Evolutionary conservation across 2,113 vertebrate genomes (phyloP).

Genomic region (Microcebus griseorufus): DNA sequence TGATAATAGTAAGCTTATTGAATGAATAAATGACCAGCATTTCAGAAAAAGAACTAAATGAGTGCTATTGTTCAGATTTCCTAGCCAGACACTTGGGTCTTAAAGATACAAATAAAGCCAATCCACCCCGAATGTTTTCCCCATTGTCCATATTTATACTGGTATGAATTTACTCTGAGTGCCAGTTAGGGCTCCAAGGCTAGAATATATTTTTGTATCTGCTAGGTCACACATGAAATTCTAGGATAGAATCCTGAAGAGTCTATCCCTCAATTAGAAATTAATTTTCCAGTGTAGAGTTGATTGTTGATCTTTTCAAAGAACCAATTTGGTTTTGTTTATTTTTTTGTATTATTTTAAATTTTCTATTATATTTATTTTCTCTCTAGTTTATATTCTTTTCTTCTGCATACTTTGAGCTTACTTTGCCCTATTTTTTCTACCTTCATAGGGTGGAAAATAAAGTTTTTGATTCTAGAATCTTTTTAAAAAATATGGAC

Average conservation of each 20-base stretch:
- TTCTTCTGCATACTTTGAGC: background rate
- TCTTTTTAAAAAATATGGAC: background rate
- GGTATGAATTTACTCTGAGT: background rate
- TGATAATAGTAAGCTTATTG: background rate
- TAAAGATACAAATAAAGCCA: background rate
- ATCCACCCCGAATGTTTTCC: background rate
- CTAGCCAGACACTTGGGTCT: background rate
- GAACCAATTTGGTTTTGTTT: background rate
- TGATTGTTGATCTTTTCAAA: background rate
- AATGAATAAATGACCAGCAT: background rate
- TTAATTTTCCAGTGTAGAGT: background rate
- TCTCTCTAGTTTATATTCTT: background rate
- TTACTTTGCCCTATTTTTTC: background rate
- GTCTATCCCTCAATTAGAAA: background rate
- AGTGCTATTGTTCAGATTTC: background rate
- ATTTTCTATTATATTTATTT: background rate
- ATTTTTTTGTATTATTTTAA: background rate
- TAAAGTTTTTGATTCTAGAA: background rate
- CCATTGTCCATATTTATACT: background rate
- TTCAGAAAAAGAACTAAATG: background rate
- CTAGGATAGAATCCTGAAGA: background rate
- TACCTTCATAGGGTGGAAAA: background rate
- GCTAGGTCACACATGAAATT: background rate
- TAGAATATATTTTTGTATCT: background rate
- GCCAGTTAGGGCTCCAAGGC: background rate